Base-by-base conservation (phyloP, 1,140 invertebrate species). In the Lucilia sericata region DNA sequence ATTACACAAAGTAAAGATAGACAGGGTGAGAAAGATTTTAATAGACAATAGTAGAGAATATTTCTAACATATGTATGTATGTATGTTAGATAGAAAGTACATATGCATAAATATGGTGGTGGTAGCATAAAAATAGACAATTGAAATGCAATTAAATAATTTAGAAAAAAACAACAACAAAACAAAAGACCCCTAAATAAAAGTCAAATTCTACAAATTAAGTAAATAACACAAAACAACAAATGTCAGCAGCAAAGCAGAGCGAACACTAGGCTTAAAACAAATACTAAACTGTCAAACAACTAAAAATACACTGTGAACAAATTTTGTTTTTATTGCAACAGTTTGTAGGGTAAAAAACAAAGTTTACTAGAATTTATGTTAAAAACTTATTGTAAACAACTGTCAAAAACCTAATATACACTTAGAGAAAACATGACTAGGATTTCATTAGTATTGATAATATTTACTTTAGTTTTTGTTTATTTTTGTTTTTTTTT, bases 81-180 rank as follows among this genome's bases (percentile, higher is more conserved):
- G 10, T 42, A 5, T 42, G 42, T 30, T 2, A 30, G 25, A 30
- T 30, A 30, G 25, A 30, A 30, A 30, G 25, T 30, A 17, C 60
- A 65, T 65, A 65, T 70, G 65, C n/a, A 70, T 70, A 70, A 70
- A 70, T 70, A 70, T 70, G 65, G 65, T 70, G 65, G 65, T 21
- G 12, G n/a, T 70, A 55, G 10, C 2, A 42, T 42, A 3, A 70
- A 19, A 70, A 70, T 70, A 21, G n/a, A 70, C 65, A 70, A 70
- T 70, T 70, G 51, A 12, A n/a, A 17, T 55, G 51, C 12, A 55
- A 55, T 55, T 55, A 55, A 42, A 42, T 10, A 42, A 42, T 42
- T 42, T 42, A 42, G 42, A 42, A 42, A 42, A 10, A 30, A 30
- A 42, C 2, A 42, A 42, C 7, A 42, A 14, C 51, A 4, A 55